Evolutionary conservation across 2,113 vertebrate species (phyloP).

Genomic region (Pleuronectes platessa): DNA sequence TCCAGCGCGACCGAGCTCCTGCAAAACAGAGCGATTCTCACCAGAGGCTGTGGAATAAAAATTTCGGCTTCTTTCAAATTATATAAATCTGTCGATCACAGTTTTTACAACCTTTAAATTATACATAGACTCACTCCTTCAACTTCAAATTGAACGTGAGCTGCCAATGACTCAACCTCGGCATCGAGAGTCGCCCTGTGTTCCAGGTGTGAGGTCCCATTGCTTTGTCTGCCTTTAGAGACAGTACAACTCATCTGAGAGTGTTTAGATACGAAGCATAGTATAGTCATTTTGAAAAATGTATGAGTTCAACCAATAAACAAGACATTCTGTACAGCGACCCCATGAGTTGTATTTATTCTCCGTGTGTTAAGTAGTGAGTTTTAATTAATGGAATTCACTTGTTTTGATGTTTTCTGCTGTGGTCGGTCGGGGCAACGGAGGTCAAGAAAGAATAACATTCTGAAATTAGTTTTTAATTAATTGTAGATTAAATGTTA

Average conservation of each 20-base stretch:
- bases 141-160: slow-evolving; percentile 2
- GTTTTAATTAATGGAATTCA: not conserved
- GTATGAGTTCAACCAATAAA: slow-evolving; percentile 81
- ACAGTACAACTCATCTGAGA: slow-evolving; percentile 65
- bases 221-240: slow-evolving; percentile 67
- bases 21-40: slow-evolving; percentile 68
- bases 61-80: not conserved
- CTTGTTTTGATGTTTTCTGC: not conserved
- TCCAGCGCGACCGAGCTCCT: slow-evolving; percentile 53
- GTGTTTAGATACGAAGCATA: slow-evolving; percentile 77
- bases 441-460: not conserved
- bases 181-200: slow-evolving; percentile 63
- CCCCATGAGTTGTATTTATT: slow-evolving; percentile 43
- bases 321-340: slow-evolving; percentile 74
- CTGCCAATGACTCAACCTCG: not conserved
- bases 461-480: not conserved
- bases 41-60: slow-evolving; percentile 3
- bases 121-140: not conserved
- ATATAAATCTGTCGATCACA: not conserved
- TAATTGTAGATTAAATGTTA: not conserved
- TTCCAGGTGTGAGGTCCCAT: slow-evolving; percentile 60
- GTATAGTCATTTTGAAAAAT: slow-evolving; percentile 76
- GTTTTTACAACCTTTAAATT: slow-evolving; percentile 7
- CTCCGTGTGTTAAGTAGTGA: not conserved
- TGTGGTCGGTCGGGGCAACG: not conserved